Conservation (phyloP, 1,140 invertebrate genomes). For the Vanessa atalanta region DNA sequence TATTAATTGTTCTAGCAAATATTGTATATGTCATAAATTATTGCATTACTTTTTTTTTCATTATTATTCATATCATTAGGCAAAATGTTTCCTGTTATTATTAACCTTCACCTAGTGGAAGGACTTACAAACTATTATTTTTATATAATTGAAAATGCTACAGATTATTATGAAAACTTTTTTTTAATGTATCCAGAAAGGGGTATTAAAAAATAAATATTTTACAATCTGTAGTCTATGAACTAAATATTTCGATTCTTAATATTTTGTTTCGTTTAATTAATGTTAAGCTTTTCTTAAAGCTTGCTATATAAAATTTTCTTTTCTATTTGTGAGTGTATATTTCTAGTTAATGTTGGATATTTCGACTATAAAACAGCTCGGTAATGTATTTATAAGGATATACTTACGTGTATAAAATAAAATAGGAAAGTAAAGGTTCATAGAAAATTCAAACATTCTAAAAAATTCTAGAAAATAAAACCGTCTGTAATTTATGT, state of each 20-base stretch:
- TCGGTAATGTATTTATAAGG: no score
- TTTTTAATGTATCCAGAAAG: background rate
- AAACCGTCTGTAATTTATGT: background rate
- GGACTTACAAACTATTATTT: background rate
- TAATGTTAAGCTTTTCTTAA: no score
- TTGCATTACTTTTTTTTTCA: background rate
- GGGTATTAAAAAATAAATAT: no score
- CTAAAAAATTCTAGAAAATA: background rate
- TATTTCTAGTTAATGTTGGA: background rate
- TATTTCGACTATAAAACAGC: background rate
- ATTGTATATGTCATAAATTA: background rate
- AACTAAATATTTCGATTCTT: no score
- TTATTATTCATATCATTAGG: background rate
- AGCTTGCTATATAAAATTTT: no score
- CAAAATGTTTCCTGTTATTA: background rate
- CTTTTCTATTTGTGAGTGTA: background rate
- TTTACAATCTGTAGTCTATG: no score
- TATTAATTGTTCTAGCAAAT: background rate
- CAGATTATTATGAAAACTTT: background rate
- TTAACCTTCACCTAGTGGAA: background rate
- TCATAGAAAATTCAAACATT: background rate
- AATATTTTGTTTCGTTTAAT: no score
- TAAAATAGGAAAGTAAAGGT: background rate
- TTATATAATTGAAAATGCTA: background rate
- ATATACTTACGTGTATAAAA: background rate